phyloP scores from a whole-genome alignment of 2,888 invertebrate species.

The Drosophila limbata region DNA sequence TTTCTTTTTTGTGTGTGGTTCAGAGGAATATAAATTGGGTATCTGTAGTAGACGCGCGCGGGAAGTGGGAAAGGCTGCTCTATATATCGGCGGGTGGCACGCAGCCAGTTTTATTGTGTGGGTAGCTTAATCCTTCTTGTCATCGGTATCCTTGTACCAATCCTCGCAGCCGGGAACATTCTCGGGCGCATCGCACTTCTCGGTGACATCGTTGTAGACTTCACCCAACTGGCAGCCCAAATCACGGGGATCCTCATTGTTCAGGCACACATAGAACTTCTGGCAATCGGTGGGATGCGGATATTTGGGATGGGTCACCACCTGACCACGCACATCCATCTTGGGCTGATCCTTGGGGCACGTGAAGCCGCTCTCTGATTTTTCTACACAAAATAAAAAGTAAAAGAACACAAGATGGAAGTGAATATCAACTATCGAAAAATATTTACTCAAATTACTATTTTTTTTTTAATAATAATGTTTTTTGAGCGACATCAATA shows the following conservation, averaged over 20 bases:
- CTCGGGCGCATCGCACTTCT: slow-evolving; percentile 95
- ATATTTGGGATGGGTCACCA: slow-evolving; percentile 93
- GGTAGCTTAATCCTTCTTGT: slow-evolving; percentile 85
- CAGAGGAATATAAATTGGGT: slow-evolving; percentile 14
- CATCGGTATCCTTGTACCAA: slow-evolving; percentile 94
- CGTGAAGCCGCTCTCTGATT: slow-evolving; percentile 92
- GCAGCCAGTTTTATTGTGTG: slow-evolving; percentile 4
- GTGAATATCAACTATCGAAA: no score
- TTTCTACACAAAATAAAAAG: slow-evolving; percentile 86
- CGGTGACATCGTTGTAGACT: slow-evolving; percentile 95
- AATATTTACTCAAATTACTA: no score
- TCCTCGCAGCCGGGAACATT: slow-evolving; percentile 96
- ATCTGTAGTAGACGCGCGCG: slow-evolving; percentile 51
- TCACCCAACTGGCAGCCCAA: slow-evolving; percentile 94
- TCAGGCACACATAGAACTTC: slow-evolving; percentile 95
- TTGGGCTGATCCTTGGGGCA: slow-evolving; percentile 90
- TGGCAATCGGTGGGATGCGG: slow-evolving; percentile 95
- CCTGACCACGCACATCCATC: slow-evolving; percentile 89
- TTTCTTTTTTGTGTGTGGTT: background rate
- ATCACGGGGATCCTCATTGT: slow-evolving; percentile 94
- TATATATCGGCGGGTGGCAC: slow-evolving; percentile 45
- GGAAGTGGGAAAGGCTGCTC: slow-evolving; percentile 6
- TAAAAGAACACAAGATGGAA: no score
- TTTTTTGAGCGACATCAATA: no score
- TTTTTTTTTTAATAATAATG: no score